phyloP scores from a whole-genome alignment of 2,797 vertebrate species.

The Arctocebus calabarensis region DNA sequence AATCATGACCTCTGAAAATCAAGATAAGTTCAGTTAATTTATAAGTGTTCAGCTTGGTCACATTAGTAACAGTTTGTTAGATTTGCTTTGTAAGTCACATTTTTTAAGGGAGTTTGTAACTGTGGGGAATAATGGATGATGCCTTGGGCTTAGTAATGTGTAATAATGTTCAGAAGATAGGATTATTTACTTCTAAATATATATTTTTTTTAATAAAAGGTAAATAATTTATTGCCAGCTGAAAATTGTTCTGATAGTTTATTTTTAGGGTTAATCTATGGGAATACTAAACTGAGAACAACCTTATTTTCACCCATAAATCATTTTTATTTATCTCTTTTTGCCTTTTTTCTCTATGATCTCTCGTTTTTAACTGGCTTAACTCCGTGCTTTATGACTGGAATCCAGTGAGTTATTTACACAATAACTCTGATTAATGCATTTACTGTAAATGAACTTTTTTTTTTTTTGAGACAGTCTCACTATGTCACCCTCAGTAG shows the following conservation, averaged over 20 bases:
- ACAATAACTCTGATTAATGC: constrained; percentile 43
- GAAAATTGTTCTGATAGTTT: constrained; percentile 62
- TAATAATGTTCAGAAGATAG: background rate
- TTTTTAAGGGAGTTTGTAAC: constrained; percentile 15
- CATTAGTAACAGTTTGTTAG: background rate
- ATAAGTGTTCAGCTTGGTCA: background rate
- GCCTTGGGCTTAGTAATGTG: background rate
- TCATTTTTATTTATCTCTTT: constrained; percentile 53
- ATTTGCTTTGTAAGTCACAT: background rate
- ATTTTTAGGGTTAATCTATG: constrained; percentile 35
- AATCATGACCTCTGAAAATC: constrained; percentile 42
- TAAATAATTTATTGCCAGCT: constrained; percentile 22
- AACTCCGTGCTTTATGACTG: constrained; percentile 1
- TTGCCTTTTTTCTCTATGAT: background rate
- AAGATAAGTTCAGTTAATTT: constrained; percentile 27
- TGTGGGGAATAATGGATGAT: background rate
- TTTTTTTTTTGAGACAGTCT: background rate
- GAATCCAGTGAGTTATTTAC: constrained; percentile 34
- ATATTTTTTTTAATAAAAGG: background rate
- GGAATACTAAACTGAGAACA: constrained; percentile 39
- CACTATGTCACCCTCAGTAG: no score
- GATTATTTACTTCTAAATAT: background rate
- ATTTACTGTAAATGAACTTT: constrained; percentile 47
- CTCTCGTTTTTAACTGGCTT: constrained; percentile 47
- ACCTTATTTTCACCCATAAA: constrained; percentile 28